A percentile compares a stretch with the other conserved stretches of the same genome.
These are phyloP conservation scores for Bambusicola thoracicus DNA, from an alignment of 2,113 vertebrate species.

Conservation along the genomic window DNA sequence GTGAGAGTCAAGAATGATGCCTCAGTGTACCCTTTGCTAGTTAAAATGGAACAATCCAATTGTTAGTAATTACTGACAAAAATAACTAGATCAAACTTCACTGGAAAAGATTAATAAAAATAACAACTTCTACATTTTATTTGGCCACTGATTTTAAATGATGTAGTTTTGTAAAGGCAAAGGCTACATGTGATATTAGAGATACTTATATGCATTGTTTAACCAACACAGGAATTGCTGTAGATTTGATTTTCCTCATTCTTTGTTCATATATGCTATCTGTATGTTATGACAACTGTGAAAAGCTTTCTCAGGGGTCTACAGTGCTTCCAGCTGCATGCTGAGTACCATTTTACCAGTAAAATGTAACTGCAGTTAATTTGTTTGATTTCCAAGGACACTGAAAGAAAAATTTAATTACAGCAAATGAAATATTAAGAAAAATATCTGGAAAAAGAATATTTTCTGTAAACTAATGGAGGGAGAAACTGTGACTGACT, in stretches of 20 bases:
- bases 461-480: not conserved
- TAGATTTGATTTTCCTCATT: constrained; percentile 27
- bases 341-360: not conserved
- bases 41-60: rapidly evolving
- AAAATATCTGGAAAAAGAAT: not conserved
- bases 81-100: not conserved
- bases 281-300: not conserved
- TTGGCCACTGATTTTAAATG: not conserved
- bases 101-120: not conserved
- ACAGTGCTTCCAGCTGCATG: not conserved
- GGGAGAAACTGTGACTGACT: not conserved
- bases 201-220: not conserved
- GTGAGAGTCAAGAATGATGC: not conserved
- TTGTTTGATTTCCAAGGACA: constrained; percentile 17
- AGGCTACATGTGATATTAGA: not conserved
- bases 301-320: not conserved
- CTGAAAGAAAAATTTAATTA: not conserved
- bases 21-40: not conserved
- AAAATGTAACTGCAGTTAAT: not conserved
- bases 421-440: not conserved
- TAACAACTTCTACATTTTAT: not conserved
- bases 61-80: not conserved
- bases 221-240: constrained; percentile 14
- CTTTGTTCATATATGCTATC: not conserved
- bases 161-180: not conserved